These are phyloP conservation scores for Morus bassanus DNA, from an alignment of 2,797 vertebrate genomes.

Conservation along the genomic window DNA sequence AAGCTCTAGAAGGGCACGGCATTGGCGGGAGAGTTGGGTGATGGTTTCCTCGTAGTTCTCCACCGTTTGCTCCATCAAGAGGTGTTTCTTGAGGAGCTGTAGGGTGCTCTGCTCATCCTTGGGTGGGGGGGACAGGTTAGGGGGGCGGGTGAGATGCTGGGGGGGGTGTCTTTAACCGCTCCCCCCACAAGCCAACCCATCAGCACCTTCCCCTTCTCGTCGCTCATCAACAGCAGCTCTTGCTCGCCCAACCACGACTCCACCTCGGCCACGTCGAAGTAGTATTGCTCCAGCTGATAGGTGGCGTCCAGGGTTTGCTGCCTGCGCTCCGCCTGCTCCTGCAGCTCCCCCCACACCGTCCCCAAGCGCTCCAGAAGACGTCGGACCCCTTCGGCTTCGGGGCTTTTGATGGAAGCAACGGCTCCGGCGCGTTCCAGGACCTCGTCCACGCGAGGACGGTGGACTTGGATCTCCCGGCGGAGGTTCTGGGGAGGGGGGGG, in stretches of 20 bases:
- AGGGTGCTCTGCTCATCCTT: conserved; percentile 96
- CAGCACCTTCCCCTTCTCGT: conserved; percentile 93
- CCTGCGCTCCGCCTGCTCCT: conserved; percentile 82
- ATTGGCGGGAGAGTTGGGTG: conserved; percentile 90
- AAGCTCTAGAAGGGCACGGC: conserved; percentile 89
- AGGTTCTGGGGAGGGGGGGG: conserved; percentile 63
- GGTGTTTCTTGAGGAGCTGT: conserved; percentile 93
- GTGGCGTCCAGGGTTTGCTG: conserved; percentile 87
- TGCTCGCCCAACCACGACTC: conserved; percentile 96
- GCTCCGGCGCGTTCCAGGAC: conserved; percentile 83
- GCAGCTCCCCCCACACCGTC: conserved; percentile 82
- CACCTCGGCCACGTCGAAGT: conserved; percentile 90
- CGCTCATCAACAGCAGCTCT: conserved; percentile 94
- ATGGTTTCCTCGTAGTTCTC: conserved; percentile 96
- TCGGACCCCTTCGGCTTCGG: conserved; percentile 81
- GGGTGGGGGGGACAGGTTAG: not conserved
- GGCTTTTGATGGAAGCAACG: conserved; percentile 84
- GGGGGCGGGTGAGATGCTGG: not conserved
- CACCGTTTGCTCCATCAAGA: conserved; percentile 88
- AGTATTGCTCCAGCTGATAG: conserved; percentile 93
- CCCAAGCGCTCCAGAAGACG: conserved; percentile 82
- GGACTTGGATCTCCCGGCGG: conserved; percentile 88
- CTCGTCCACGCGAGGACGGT: conserved; percentile 83
- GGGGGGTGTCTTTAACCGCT: no score
- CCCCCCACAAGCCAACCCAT: not conserved